Evolutionary conservation across 1,140 invertebrate species (phyloP).

Genomic region (Tetramorium parvispinum): DNA sequence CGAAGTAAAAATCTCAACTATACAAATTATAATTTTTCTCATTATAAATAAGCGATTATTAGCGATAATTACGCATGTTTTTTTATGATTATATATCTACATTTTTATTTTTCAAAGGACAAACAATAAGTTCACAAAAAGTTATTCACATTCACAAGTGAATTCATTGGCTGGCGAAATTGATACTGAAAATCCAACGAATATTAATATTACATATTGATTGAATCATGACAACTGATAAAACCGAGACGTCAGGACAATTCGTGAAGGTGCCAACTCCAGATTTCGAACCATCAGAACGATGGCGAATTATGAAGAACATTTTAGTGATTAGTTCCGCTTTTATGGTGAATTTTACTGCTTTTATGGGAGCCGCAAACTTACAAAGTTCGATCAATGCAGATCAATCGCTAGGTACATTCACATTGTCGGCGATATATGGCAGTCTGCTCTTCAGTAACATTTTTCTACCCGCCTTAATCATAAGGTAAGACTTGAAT

Average conservation of each 20-base stretch:
- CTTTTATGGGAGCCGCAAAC: constrained; percentile 93
- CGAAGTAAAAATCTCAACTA: background rate
- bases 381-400: constrained; percentile 92
- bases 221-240: constrained; percentile 38
- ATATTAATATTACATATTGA: background rate
- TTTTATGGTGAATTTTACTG: constrained; percentile 94
- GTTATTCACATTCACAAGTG: background rate
- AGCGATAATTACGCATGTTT: background rate
- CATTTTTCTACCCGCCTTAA: constrained; percentile 91
- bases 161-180: background rate
- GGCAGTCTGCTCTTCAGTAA: constrained; percentile 93
- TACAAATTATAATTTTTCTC: background rate
- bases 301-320: constrained; percentile 90
- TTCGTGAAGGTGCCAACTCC: constrained; percentile 73
- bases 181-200: background rate
- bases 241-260: constrained; percentile 43
- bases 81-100: background rate
- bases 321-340: constrained; percentile 90
- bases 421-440: constrained; percentile 91
- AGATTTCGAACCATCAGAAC: constrained; percentile 85
- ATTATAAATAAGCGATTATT: background rate
- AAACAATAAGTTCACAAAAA: background rate
- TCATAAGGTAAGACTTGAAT: constrained; percentile 88
- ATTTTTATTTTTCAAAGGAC: background rate
- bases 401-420: constrained; percentile 89